phyloP scores from a whole-genome alignment of 1,140 invertebrate genomes.

The Heliconius hewitsoni region DNA sequence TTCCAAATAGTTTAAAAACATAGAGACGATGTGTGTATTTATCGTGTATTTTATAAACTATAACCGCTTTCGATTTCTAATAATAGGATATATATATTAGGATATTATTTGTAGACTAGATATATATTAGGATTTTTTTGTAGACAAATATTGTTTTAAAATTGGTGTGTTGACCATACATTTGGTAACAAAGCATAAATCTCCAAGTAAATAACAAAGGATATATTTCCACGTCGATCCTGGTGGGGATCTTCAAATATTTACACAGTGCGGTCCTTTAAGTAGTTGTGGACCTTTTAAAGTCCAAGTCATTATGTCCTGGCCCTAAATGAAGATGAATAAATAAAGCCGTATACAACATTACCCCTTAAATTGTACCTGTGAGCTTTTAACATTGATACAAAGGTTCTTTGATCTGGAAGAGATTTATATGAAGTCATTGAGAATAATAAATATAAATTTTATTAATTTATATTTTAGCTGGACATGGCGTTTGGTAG shows the following conservation, averaged over 20 bases:
- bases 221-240: slow-evolving; percentile 15
- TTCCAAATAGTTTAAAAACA: too few species aligned
- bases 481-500: too few species aligned
- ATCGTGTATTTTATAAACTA: too few species aligned
- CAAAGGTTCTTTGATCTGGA: neutral
- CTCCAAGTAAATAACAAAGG: neutral
- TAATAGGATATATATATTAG: neutral
- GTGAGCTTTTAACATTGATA: slow-evolving; percentile 18
- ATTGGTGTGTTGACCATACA: neutral
- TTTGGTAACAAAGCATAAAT: slow-evolving; percentile 25
- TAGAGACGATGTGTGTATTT: too few species aligned
- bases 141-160: neutral
- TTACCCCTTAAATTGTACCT: slow-evolving; percentile 66
- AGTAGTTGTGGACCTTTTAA: slow-evolving; percentile 45
- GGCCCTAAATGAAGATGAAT: slow-evolving; percentile 66
- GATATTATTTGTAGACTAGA: neutral
- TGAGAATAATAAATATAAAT: neutral
- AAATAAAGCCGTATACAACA: slow-evolving; percentile 63
- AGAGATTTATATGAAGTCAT: neutral
- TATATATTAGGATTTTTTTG: neutral
- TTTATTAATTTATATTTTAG: too few species aligned
- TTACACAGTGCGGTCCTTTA: slow-evolving; percentile 30
- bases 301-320: slow-evolving; percentile 60
- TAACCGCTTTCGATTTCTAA: too few species aligned
- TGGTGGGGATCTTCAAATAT: slow-evolving; percentile 33